Conservation (phyloP, 2,888 invertebrate species). For the Eumerus sabulonum region DNA sequence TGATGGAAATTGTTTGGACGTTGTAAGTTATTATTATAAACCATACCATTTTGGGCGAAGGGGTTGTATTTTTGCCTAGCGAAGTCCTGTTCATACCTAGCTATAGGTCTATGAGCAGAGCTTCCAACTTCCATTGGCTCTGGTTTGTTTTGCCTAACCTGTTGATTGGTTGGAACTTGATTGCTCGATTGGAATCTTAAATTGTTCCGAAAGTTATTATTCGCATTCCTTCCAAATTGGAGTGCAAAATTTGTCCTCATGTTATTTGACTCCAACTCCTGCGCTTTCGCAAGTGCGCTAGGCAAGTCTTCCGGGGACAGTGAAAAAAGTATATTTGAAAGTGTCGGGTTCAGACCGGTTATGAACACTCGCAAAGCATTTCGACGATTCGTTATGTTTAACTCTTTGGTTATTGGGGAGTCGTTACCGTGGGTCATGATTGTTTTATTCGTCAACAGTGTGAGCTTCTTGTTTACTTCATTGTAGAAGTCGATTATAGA, state of each 20-base stretch:
- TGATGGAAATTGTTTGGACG: no score
- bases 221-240: background rate
- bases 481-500: slow-evolving; percentile 4
- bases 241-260: background rate
- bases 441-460: background rate
- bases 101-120: no score
- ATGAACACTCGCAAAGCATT: slow-evolving; percentile 38
- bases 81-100: no score
- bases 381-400: slow-evolving; percentile 30
- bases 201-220: slow-evolving; percentile 1
- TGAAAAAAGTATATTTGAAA: slow-evolving; percentile 38
- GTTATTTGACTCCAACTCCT: slow-evolving; percentile 9
- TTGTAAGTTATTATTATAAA: no score
- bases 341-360: slow-evolving; percentile 14
- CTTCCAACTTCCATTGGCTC: no score
- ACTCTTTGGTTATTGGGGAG: slow-evolving; percentile 7
- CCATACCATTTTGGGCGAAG: no score
- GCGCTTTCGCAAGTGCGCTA: slow-evolving; percentile 33
- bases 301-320: slow-evolving; percentile 38
- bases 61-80: no score
- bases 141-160: no score
- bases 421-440: slow-evolving; percentile 19
- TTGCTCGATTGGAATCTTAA: background rate
- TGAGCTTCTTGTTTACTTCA: slow-evolving; percentile 1
- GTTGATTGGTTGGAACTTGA: background rate